These are phyloP conservation scores for Pseudolycoriella hygida DNA, from an alignment of 2,888 invertebrate genomes.

Conservation along the genomic window DNA sequence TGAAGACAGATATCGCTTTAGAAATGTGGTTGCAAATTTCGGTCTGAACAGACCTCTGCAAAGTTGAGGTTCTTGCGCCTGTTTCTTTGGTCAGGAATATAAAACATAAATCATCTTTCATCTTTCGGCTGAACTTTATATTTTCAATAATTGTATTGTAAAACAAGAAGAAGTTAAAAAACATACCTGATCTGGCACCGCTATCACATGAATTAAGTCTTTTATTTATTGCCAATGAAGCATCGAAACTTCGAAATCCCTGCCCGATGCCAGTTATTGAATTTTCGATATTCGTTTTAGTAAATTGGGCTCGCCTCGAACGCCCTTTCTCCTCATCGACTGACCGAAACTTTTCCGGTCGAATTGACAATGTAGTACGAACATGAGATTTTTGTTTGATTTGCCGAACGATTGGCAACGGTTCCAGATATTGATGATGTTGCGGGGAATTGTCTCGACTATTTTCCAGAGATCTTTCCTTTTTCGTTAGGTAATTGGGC, in stretches of 20 bases:
- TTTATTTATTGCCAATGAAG: constrained; percentile 25
- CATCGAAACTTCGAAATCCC: constrained; percentile 45
- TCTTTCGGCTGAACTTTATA: too few species aligned
- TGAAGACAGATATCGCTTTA: too few species aligned
- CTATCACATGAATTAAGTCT: constrained; percentile 32
- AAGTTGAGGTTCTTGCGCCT: too few species aligned
- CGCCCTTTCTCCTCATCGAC: constrained; percentile 16
- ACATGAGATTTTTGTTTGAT: not conserved
- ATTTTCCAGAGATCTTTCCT: constrained; percentile 15
- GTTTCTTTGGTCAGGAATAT: too few species aligned
- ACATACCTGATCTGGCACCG: constrained; percentile 28
- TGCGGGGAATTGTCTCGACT: constrained; percentile 24
- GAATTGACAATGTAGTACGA: constrained; percentile 1
- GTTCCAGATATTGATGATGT: constrained; percentile 1
- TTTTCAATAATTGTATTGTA: too few species aligned
- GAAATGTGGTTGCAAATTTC: too few species aligned
- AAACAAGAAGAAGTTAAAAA: constrained; percentile 6
- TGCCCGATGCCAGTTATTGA: constrained; percentile 36
- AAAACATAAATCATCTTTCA: too few species aligned
- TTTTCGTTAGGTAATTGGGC: constrained; percentile 27
- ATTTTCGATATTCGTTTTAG: constrained; percentile 31
- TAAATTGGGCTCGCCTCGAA: constrained; percentile 37
- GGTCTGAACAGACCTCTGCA: too few species aligned
- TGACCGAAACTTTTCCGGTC: constrained; percentile 4
- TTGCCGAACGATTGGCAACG: not conserved